Evolutionary conservation across 2,797 vertebrate genomes (phyloP).

Genomic region (Chrysocyon brachyurus): DNA sequence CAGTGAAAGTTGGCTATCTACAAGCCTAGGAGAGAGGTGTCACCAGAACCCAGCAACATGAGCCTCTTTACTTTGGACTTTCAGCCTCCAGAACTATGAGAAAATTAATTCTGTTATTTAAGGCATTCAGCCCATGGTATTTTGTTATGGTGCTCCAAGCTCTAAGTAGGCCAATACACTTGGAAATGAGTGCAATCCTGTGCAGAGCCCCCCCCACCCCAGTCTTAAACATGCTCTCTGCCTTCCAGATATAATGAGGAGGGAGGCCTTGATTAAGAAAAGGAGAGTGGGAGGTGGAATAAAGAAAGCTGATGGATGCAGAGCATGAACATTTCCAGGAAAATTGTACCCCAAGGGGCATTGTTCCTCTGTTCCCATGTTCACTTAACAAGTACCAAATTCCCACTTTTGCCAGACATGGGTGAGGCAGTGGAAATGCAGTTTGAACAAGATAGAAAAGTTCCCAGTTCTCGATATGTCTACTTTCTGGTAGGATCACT

Average conservation of each 20-base stretch:
- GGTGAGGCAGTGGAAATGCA: background rate
- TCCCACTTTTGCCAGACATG: background rate
- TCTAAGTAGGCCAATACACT: background rate
- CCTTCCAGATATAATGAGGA: background rate
- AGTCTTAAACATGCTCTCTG: background rate
- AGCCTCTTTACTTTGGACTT: background rate
- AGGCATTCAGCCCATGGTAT: background rate
- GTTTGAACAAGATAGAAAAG: background rate
- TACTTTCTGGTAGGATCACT: background rate
- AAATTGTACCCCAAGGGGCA: fast-evolving
- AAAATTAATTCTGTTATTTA: background rate
- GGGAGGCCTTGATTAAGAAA: background rate
- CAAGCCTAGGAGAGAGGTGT: background rate
- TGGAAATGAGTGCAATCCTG: background rate
- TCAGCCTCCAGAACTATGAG: background rate
- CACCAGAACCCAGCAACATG: background rate
- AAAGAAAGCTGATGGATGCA: background rate
- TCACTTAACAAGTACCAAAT: background rate
- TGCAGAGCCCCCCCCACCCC: no score
- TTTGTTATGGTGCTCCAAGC: background rate
- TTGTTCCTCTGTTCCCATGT: background rate
- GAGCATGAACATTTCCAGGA: background rate
- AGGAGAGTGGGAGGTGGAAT: background rate
- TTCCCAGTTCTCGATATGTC: background rate
- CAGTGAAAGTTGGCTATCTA: background rate